phyloP scores from a whole-genome alignment of 2,888 invertebrate species.

The Trichogramma dendrolimi region DNA sequence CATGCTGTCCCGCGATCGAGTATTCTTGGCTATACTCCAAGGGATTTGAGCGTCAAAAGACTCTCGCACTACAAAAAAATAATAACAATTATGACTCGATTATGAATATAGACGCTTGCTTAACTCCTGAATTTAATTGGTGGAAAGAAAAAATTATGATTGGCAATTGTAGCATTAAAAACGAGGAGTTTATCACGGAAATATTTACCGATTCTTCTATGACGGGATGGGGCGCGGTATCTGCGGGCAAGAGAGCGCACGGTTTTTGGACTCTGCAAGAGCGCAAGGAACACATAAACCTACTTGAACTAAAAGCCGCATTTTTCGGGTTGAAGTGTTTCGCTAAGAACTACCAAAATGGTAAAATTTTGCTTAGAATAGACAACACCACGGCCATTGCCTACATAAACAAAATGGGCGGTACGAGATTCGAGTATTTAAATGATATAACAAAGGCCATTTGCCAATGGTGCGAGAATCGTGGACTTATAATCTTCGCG shows the following conservation, averaged over 20 bases:
- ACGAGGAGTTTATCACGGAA: not conserved
- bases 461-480: slow-evolving; percentile 11
- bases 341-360: not conserved
- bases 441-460: not conserved
- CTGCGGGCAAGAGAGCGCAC: slow-evolving; percentile 11
- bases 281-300: slow-evolving; percentile 1
- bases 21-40: slow-evolving; percentile 12
- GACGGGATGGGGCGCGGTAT: not conserved
- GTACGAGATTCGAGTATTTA: not conserved
- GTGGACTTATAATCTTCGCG: slow-evolving; percentile 5
- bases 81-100: not conserved
- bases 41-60: slow-evolving; percentile 6
- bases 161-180: not conserved
- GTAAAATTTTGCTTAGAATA: slow-evolving; percentile 4
- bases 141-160: not conserved
- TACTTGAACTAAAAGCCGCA: slow-evolving; percentile 1
- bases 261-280: not conserved
- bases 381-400: slow-evolving; percentile 4
- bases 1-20: slow-evolving; percentile 10
- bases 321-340: slow-evolving; percentile 4
- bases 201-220: not conserved
- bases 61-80: not conserved
- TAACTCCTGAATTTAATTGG: not conserved
- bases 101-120: not conserved
- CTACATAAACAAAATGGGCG: slow-evolving; percentile 1